Conservation (phyloP, 2,113 vertebrate species). For the Chinchilla lanigera region DNA sequence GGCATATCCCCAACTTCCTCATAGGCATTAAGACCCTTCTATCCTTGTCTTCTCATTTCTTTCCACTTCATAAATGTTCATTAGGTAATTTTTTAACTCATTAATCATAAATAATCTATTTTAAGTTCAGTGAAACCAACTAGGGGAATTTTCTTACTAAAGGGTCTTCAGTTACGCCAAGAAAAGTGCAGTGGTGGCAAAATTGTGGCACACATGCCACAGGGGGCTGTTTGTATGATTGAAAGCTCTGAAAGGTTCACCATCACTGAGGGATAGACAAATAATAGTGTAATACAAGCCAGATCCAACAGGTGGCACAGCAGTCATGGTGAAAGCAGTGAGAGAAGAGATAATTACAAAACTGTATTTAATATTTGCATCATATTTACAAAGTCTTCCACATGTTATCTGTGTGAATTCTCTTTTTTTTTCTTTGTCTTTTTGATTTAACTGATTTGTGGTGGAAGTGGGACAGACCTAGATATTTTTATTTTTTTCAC, state of each 20-base stretch:
- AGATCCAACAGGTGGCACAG: constrained; percentile 54
- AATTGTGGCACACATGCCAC: not conserved
- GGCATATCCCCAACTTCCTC: not conserved
- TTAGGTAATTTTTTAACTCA: constrained; percentile 1
- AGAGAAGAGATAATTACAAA: not conserved
- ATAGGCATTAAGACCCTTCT: not conserved
- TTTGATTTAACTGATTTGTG: no score
- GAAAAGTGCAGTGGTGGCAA: not conserved
- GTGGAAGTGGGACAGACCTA: not conserved
- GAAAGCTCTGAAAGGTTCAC: not conserved
- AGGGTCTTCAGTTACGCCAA: not conserved
- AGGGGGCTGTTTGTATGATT: not conserved
- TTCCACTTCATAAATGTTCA: constrained; percentile 24
- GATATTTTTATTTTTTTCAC: not conserved
- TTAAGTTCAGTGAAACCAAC: constrained; percentile 40
- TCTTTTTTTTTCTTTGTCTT: not conserved
- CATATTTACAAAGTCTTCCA: constrained; percentile 36
- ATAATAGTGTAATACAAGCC: constrained; percentile 47
- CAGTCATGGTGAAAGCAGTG: not conserved
- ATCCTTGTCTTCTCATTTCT: not conserved
- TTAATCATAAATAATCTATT: not conserved
- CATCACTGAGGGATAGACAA: not conserved
- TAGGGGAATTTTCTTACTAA: not conserved
- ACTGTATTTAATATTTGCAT: not conserved
- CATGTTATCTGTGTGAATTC: not conserved